Evolutionary conservation across 2,797 vertebrate genomes (phyloP), one percentile per base, ranked within the genome.

Genomic region (Taeniopygia guttata): DNA sequence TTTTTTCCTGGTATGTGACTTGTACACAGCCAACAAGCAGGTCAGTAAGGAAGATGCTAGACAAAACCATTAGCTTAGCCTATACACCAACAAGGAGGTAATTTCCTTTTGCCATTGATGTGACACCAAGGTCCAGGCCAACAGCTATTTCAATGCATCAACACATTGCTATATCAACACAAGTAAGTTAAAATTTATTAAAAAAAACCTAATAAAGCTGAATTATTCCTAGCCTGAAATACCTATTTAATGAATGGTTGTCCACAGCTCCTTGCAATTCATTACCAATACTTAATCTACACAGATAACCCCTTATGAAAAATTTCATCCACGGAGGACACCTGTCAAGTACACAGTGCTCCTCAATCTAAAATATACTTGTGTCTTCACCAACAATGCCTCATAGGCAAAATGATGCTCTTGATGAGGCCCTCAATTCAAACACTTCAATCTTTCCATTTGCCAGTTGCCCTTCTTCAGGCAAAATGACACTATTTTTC

Each of bases 1-100:
- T 1, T 0, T 68, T 78, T 82, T 81, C 19, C 15, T 48, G 30
- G 14, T 54, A 69, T 0, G 0, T 23, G 20, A 22, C 40, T 63
- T 73, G 5, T 10, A 67, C 9, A 46, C 3, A 62, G 16, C 22
- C 36, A 75, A 21, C 18, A 40, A 77, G 21, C 7, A 40, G 40
- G 14, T 25, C 30, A 60, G n/a, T 40, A 43, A 91, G 30, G 18
- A 87, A 54, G 38, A 48, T 46, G 9, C 22, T 9, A 78, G 26
- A 54, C 14, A 54, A 86, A 88, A 29, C 13, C 22, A 25, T 63
- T n/a, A 51, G 27, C 32, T 85, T 56, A 27, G 11, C 32, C 27
- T 76, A 5, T 19, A 73, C 8, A 54, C 7, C 27, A 70, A 23
- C 18, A 56, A 46, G 21, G 26, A 83, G 16, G 9, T 27, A 80